These are phyloP conservation scores for Recurvirostra avosetta DNA, from an alignment of 2,113 vertebrate genomes.

Conservation along the genomic window DNA sequence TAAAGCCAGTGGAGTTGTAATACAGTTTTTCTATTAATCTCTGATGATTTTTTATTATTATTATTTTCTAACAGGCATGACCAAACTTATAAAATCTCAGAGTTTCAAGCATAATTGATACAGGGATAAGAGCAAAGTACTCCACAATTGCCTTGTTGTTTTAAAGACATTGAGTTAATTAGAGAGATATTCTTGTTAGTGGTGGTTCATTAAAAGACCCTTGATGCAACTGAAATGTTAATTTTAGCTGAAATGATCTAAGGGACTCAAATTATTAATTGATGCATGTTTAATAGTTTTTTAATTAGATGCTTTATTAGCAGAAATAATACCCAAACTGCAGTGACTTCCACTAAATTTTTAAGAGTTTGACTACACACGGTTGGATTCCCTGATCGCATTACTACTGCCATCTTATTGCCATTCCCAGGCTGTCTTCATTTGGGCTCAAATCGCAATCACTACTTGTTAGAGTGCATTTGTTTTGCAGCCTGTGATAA, in stretches of 20 bases:
- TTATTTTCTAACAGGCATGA: constrained; percentile 2
- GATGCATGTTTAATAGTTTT: constrained; percentile 7
- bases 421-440: not conserved
- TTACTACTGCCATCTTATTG: not conserved
- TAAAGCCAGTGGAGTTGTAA: not conserved
- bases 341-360: not conserved
- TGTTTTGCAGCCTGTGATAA: not conserved
- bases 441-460: not conserved
- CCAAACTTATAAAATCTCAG: not conserved
- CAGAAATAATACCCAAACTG: constrained; percentile 24
- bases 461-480: not conserved
- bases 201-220: constrained; percentile 43
- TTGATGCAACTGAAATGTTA: constrained; percentile 45
- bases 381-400: not conserved
- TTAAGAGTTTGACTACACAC: not conserved
- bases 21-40: constrained; percentile 16
- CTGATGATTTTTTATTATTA: not conserved
- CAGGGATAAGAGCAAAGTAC: not conserved
- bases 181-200: constrained; percentile 48
- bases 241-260: constrained; percentile 41
- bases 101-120: not conserved
- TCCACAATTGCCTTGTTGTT: not conserved
- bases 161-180: constrained; percentile 47
- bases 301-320: constrained; percentile 45
- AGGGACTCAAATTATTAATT: constrained; percentile 51